These are phyloP conservation scores for Neosalanx taihuensis DNA, from an alignment of 2,797 vertebrate species.

Conservation along the genomic window DNA sequence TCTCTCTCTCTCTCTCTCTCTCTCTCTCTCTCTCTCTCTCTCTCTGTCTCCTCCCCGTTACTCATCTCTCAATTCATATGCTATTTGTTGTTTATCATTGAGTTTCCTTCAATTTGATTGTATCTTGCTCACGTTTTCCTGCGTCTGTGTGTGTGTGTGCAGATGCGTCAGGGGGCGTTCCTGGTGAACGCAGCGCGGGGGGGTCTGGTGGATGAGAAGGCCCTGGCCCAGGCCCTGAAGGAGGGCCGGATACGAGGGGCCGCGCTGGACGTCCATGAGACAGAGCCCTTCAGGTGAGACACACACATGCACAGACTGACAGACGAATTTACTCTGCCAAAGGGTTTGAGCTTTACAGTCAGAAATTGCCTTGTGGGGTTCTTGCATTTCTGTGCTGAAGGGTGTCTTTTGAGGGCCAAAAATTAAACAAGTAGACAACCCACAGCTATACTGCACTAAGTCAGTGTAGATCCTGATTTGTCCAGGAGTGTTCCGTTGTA, in stretches of 20 bases:
- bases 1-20: not conserved
- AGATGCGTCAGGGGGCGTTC: conserved; percentile 89
- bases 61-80: not conserved
- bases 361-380: too few relatives aligned
- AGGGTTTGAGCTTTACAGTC: too few relatives aligned
- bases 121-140: not conserved
- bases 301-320: not conserved
- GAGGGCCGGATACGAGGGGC: conserved; percentile 87
- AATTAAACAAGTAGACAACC: not conserved
- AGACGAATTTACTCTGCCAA: not conserved
- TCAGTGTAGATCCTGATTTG: too few relatives aligned
- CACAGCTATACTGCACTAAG: not conserved
- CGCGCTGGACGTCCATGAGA: conserved; percentile 84
- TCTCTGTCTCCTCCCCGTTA: not conserved
- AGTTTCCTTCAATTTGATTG: not conserved
- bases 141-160: conserved; percentile 27
- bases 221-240: conserved; percentile 85
- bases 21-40: not conserved
- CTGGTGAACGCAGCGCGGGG: conserved; percentile 84
- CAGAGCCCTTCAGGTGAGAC: conserved; percentile 81
- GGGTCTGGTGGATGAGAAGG: conserved; percentile 86
- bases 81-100: too few relatives aligned
- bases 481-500: too few relatives aligned
- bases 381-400: too few relatives aligned
- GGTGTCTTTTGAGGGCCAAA: too few relatives aligned